Conservation (phyloP, 2,113 vertebrate genomes). For the Ceratotherium simum region DNA sequence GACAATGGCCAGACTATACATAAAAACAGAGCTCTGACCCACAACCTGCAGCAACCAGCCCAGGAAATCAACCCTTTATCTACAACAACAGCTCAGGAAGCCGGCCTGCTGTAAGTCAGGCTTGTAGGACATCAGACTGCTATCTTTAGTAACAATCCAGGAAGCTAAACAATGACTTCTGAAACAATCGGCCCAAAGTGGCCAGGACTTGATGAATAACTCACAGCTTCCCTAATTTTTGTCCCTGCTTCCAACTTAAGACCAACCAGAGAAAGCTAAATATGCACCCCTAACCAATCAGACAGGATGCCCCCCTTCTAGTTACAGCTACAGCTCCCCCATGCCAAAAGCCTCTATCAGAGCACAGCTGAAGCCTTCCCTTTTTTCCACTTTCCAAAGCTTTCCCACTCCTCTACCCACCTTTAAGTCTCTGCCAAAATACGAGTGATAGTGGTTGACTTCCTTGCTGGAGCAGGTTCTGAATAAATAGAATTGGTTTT, state of each 20-base stretch:
- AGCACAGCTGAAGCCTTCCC: neutral
- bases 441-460: neutral
- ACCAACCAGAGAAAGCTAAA: neutral
- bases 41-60: neutral
- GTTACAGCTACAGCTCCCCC: neutral
- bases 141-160: neutral
- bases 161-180: neutral
- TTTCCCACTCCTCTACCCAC: neutral
- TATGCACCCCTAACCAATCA: neutral
- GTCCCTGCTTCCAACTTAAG: neutral
- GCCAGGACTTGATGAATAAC: neutral
- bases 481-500: neutral
- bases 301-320: no score
- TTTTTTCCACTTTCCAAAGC: neutral
- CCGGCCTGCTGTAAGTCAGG: neutral
- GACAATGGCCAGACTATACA: neutral
- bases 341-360: neutral
- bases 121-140: neutral
- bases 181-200: neutral
- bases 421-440: neutral
- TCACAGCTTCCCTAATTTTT: neutral
- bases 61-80: neutral
- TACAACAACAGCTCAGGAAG: neutral
- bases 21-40: neutral
- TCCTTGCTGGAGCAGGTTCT: neutral